phyloP scores from a whole-genome alignment of 2,113 vertebrate genomes.

The Scomber scombrus region DNA sequence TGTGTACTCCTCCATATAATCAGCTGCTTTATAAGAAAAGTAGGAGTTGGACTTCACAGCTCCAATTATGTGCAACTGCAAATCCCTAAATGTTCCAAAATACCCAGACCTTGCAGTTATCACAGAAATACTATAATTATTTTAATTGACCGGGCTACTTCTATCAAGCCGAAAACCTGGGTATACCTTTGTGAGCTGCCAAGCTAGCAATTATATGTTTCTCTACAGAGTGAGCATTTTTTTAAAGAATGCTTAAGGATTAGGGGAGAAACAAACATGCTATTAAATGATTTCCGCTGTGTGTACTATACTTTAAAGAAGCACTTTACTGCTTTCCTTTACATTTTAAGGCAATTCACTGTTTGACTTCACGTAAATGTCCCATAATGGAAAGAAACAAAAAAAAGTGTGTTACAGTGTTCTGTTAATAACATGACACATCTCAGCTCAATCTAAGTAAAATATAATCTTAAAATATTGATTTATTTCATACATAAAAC shows the following conservation, averaged over 20 bases:
- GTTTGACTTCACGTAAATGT: slow-evolving; percentile 26
- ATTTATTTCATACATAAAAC: neutral
- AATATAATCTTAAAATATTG: neutral
- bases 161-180: slow-evolving; percentile 73
- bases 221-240: slow-evolving; percentile 72
- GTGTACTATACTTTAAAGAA: slow-evolving; percentile 60
- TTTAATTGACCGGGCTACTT: slow-evolving; percentile 77
- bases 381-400: neutral
- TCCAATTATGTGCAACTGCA: slow-evolving; percentile 78
- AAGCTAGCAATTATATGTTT: slow-evolving; percentile 75
- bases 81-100: slow-evolving; percentile 78
- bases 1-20: slow-evolving; percentile 72
- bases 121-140: slow-evolving; percentile 81
- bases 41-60: slow-evolving; percentile 71
- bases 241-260: slow-evolving; percentile 78
- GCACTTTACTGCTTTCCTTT: slow-evolving; percentile 50
- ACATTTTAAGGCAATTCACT: slow-evolving; percentile 29
- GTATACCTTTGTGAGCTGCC: slow-evolving; percentile 66
- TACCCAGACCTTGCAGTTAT: slow-evolving; percentile 77
- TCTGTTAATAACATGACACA: neutral
- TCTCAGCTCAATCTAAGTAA: neutral
- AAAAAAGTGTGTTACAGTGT: neutral
- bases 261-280: slow-evolving; percentile 77
- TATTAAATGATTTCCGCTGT: slow-evolving; percentile 82
- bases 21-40: slow-evolving; percentile 68